Percentiles rank a stretch among this genome's conserved stretches.
Conservation (phyloP, 2,888 invertebrate species). For the Ochropleura leucogaster region DNA sequence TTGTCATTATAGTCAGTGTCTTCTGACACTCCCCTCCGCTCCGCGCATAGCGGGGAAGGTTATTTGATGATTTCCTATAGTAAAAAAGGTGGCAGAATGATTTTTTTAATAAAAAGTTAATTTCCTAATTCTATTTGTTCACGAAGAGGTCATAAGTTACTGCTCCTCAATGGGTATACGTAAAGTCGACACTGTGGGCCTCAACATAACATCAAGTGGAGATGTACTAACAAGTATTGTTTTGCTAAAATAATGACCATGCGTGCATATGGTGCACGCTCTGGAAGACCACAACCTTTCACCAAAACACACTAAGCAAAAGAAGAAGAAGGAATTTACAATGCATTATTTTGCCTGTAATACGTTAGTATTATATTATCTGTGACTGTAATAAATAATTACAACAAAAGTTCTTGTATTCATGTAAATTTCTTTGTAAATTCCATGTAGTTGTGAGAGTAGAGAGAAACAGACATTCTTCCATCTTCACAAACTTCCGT, state of each 20-base stretch:
- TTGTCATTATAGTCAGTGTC: too few species aligned
- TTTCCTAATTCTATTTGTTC: slow-evolving; percentile 23
- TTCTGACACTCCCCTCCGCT: too few species aligned
- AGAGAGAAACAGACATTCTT: too few species aligned
- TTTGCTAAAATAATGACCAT: slow-evolving; percentile 72
- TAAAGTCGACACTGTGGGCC: slow-evolving; percentile 64
- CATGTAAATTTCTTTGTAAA: neutral
- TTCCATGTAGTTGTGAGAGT: too few species aligned
- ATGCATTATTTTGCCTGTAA: neutral
- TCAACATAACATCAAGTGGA: slow-evolving; percentile 69
- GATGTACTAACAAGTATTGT: slow-evolving; percentile 68
- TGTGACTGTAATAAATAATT: neutral
- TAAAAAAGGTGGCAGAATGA: too few species aligned
- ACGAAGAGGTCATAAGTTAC: slow-evolving; percentile 61
- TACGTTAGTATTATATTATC: too few species aligned
- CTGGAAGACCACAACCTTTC: slow-evolving; percentile 55
- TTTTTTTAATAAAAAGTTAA: neutral
- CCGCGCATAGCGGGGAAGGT: too few species aligned
- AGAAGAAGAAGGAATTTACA: neutral
- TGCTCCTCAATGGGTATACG: slow-evolving; percentile 66
- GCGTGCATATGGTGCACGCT: slow-evolving; percentile 34
- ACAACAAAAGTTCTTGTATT: neutral
- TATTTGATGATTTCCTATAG: too few species aligned
- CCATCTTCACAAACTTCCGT: too few species aligned
- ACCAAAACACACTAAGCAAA: slow-evolving; percentile 9